phyloP scores from a whole-genome alignment of 1,140 invertebrate genomes.

The Drosophila tani region DNA sequence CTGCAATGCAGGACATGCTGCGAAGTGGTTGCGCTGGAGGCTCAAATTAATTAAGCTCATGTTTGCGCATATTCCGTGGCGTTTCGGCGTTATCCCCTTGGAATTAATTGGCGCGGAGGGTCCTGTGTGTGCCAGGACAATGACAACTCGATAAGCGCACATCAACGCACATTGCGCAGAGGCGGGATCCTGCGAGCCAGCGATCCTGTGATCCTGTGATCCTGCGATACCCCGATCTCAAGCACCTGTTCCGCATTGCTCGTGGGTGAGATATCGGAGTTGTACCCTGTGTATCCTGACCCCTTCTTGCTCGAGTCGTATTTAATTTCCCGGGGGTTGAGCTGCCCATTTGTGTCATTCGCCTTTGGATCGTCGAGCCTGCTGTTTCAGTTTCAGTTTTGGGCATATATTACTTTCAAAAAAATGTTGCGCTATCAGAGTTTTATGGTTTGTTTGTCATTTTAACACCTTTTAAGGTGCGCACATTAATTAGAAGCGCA shows the following conservation, averaged over 20 bases:
- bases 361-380: conserved; percentile 26
- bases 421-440: conserved; percentile 62
- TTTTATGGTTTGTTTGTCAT: conserved; percentile 84
- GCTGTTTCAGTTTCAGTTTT: conserved; percentile 49
- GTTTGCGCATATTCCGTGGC: conserved; percentile 68
- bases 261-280: conserved; percentile 61
- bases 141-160: conserved; percentile 81
- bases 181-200: conserved; percentile 3
- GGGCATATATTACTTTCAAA: conserved; percentile 25
- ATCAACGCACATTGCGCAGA: conserved; percentile 72
- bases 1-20: conserved; percentile 3
- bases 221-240: conserved; percentile 50
- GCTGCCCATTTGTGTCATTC: conserved; percentile 36
- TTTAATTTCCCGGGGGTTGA: conserved; percentile 62
- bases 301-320: conserved; percentile 38
- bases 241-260: conserved; percentile 70
- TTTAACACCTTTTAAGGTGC: conserved; percentile 78
- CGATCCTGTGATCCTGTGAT: neutral
- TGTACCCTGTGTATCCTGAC: conserved; percentile 18
- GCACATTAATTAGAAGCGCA: conserved; percentile 75
- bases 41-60: conserved; percentile 79
- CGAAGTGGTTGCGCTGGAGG: conserved; percentile 53
- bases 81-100: conserved; percentile 37
- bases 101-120: conserved; percentile 73
- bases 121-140: conserved; percentile 48